A percentile compares a stretch with the other conserved stretches of the same genome.
phyloP scores from a whole-genome alignment of 2,797 vertebrate species.

The Mus caroli region DNA sequence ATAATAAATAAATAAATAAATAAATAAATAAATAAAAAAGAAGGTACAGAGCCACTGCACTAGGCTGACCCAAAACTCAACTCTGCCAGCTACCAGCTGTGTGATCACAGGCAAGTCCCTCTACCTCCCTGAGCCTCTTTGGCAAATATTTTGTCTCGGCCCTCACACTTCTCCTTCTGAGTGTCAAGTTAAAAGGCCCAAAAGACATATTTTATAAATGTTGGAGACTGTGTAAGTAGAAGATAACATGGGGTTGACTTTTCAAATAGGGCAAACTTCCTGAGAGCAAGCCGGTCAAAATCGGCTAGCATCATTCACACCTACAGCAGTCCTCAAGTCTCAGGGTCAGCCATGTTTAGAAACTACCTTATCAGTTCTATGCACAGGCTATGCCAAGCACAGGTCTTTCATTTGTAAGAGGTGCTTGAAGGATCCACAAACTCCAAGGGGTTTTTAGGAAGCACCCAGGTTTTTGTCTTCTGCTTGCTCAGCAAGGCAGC shows the following conservation, averaged over 20 bases:
- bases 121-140: not conserved
- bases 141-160: not conserved
- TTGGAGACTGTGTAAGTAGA: not conserved
- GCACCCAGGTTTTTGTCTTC: not conserved
- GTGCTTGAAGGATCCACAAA: not conserved
- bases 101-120: not conserved
- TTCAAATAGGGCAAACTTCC: not conserved
- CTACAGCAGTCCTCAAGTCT: not conserved
- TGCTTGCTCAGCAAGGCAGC: not conserved
- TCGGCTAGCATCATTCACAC: not conserved
- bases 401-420: not conserved
- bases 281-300: not conserved
- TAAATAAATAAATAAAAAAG: too few species aligned
- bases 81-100: not conserved
- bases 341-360: constrained; percentile 25
- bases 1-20: too few species aligned
- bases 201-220: constrained; percentile 2
- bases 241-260: not conserved
- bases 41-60: too few species aligned
- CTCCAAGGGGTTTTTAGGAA: not conserved
- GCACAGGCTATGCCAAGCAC: not conserved
- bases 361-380: not conserved
- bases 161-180: not conserved
- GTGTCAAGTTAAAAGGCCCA: not conserved
- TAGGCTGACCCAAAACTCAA: constrained; percentile 11